Base-by-base conservation (phyloP, 2,888 invertebrate species). In the Drepanosiphum platanoidis region DNA sequence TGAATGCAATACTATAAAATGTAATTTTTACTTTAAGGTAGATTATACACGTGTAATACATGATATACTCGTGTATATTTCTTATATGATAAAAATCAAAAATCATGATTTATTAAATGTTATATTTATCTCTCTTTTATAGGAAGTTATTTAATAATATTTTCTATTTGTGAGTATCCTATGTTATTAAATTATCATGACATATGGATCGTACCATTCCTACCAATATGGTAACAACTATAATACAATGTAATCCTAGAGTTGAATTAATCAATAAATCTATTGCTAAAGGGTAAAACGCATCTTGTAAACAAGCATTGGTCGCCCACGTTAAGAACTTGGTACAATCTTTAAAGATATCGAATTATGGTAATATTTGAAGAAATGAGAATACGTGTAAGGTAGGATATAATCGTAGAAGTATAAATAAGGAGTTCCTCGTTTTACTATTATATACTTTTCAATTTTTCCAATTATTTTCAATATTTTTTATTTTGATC, bases 101-200 rank as follows among this genome's bases (percentile, higher is more conserved):
- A 39, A 61, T 4, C 27, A 27, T n/a, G 15, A 11, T 64, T 11
- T 42, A n/a, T 58, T n/a, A n/a, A n/a, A n/a, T n/a, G n/a, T n/a
- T n/a, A n/a, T n/a, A 7, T 34, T 22, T 22, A 36, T 5, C 77
- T 36, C 18, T 58, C 36, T 80, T 52, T 18, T 18, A n/a, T 2
- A 27, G 52, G 11, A 80, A 52, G 18, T 70, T 36, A 58, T 71
- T 58, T 30, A 36, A 58, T 71, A 36, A 52, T 27, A 32, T 36
- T n/a, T n/a, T n/a, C n/a, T 61, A 30, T 39, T 36, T 42, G n/a
- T 78, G 4, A 2, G 32, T 32, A 30, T 27, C 36, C 7, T 77
- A 61, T 42, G 36, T 61, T 61, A 77, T 77, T 36, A 77, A 77
- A 61, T 77, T 42, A 77, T 77, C 58, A 27, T 36, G n/a, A 61